A percentile compares a stretch with the other conserved stretches of the same genome.
These are phyloP conservation scores for Philaethria dido DNA, from an alignment of 2,888 invertebrate species.

Conservation along the genomic window DNA sequence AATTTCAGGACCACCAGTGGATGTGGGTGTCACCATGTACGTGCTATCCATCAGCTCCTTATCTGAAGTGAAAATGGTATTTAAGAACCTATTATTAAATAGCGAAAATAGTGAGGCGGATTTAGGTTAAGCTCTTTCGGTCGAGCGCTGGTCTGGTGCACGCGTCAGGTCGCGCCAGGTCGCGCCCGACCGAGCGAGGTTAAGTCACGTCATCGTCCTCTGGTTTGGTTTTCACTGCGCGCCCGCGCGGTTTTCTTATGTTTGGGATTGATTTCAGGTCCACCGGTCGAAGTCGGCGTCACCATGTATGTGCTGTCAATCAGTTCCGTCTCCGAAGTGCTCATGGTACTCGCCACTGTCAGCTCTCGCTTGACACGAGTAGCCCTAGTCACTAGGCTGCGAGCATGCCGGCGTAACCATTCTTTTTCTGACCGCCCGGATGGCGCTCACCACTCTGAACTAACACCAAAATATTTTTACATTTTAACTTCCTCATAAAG, in stretches of 20 bases:
- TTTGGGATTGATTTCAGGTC: conserved; percentile 91
- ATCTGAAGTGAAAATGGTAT: conserved; percentile 93
- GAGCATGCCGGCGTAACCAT: conserved; percentile 74
- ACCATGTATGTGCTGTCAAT: conserved; percentile 99
- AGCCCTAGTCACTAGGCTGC: conserved; percentile 83
- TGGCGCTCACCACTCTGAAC: conserved; percentile 44
- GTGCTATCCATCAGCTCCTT: conserved; percentile 92
- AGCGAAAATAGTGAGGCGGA: conserved; percentile 59
- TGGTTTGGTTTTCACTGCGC: conserved; percentile 70
- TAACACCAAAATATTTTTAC: conserved; percentile 25
- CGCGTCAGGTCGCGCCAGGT: conserved; percentile 54
- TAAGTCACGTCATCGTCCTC: conserved; percentile 86
- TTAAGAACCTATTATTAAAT: conserved; percentile 63
- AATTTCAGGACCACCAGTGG: conserved; percentile 89
- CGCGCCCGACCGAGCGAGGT: conserved; percentile 84
- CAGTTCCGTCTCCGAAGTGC: conserved; percentile 98
- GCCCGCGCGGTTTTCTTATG: conserved; percentile 65
- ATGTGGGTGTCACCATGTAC: conserved; percentile 92
- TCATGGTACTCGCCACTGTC: conserved; percentile 95
- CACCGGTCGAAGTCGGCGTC: conserved; percentile 98
- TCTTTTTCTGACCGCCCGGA: conserved; percentile 55
- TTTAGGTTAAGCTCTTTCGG: conserved; percentile 57
- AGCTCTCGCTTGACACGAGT: conserved; percentile 86
- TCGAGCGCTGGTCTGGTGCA: conserved; percentile 54
- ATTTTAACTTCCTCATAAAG: conserved; percentile 16